These are phyloP conservation scores for Pocillopora verrucosa DNA, from an alignment of 64 coral and sea anemone genomes.

Conservation along the genomic window DNA sequence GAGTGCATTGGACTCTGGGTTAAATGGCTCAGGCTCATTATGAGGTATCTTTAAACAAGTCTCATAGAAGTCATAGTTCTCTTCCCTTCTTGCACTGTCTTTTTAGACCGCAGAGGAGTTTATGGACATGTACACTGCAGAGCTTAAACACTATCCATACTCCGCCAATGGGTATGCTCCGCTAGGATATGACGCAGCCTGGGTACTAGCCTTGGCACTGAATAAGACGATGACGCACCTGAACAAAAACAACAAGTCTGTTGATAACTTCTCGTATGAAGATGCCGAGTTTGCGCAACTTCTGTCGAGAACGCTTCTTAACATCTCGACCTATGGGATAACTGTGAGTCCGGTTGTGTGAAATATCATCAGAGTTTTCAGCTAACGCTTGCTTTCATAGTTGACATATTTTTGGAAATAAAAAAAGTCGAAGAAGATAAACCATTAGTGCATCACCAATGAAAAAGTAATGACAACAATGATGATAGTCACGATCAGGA, in stretches of 20 bases:
- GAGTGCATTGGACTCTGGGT: no score
- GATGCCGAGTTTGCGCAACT: not conserved
- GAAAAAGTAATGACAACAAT: no score
- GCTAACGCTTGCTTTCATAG: no score
- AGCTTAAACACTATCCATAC: conserved; percentile 16
- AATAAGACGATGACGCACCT: conserved; percentile 28
- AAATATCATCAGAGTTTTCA: no score
- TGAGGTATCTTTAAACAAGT: no score
- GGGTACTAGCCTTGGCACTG: conserved; percentile 48
- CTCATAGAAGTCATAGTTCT: not conserved
- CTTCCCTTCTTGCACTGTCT: not conserved
- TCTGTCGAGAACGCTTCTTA: not conserved
- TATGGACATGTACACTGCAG: conserved; percentile 5
- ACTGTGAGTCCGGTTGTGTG: conserved; percentile 11
- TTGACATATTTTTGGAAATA: no score
- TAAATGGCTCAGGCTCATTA: no score
- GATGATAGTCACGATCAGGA: no score
- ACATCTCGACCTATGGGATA: conserved; percentile 26
- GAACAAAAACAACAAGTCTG: conserved; percentile 21
- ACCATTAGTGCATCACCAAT: no score
- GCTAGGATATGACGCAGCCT: conserved; percentile 63
- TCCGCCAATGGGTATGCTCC: conserved; percentile 35
- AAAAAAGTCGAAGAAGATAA: no score
- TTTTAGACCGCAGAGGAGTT: conserved; percentile 42
- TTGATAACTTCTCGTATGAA: conserved; percentile 33